Percentiles rank a stretch among this genome's conserved stretches.
These are phyloP conservation scores for Sitta carolinensis DNA, from an alignment of 2,797 vertebrate species.

Conservation along the genomic window DNA sequence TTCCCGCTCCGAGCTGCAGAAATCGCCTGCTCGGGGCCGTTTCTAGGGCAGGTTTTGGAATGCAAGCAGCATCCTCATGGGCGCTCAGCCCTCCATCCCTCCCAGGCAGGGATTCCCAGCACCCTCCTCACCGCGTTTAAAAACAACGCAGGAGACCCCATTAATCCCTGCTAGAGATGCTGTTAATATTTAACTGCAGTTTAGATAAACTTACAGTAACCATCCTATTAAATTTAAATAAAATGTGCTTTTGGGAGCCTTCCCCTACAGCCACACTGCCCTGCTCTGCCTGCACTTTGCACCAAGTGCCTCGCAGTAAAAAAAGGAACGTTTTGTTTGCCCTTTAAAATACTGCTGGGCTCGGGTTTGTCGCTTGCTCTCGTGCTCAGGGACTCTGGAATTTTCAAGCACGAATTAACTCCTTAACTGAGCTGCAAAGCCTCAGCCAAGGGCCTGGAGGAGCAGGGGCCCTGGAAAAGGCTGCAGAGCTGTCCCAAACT, in stretches of 20 bases:
- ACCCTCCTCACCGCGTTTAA: background rate
- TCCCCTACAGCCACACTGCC: conserved; percentile 60
- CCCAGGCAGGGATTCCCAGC: background rate
- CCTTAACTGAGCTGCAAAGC: background rate
- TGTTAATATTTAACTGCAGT: conserved; percentile 76
- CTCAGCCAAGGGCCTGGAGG: background rate
- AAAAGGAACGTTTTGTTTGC: conserved; percentile 48
- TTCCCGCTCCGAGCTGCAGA: background rate
- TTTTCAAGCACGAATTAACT: background rate
- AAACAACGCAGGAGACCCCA: conserved; percentile 17
- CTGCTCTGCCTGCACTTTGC: background rate
- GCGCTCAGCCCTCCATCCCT: background rate
- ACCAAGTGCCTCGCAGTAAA: conserved; percentile 12
- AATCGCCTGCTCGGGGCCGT: background rate
- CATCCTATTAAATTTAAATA: conserved; percentile 68
- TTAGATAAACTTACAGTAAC: conserved; percentile 75
- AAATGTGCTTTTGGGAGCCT: conserved; percentile 72
- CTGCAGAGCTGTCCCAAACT: background rate
- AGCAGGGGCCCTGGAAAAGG: background rate
- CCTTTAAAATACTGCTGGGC: conserved; percentile 30
- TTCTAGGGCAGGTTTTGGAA: conserved; percentile 22
- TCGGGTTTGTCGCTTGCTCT: background rate
- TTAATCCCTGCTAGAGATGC: conserved; percentile 69
- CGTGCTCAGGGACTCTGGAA: background rate
- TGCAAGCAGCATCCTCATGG: background rate